A percentile compares a stretch with the other conserved stretches of the same genome.
Evolutionary conservation across 2,113 vertebrate species (phyloP).

Genomic region (Panthera uncia): DNA sequence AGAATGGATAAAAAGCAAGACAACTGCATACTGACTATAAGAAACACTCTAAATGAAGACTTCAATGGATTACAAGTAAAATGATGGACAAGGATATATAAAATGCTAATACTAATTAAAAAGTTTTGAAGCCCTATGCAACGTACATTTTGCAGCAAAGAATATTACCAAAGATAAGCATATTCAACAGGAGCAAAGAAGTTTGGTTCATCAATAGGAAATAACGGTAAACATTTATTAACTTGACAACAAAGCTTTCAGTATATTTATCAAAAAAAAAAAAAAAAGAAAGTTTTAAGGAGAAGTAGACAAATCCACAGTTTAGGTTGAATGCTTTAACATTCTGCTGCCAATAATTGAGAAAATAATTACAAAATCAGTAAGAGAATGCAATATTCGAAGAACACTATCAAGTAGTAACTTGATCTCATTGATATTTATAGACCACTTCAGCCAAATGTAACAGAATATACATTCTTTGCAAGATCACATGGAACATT

Average conservation of each 20-base stretch:
- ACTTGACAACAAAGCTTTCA: background rate
- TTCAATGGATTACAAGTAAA: background rate
- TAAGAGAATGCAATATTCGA: background rate
- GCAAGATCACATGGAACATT: background rate
- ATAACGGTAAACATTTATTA: background rate
- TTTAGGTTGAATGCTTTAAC: background rate
- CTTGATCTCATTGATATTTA: background rate
- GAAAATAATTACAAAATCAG: background rate
- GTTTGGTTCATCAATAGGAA: background rate
- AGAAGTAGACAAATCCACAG: background rate
- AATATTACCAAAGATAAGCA: background rate
- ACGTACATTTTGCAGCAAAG: background rate
- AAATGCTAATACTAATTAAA: background rate
- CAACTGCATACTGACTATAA: background rate
- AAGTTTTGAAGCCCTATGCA: background rate
- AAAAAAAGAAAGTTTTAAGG: background rate
- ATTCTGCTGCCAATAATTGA: background rate
- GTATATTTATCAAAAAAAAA: background rate
- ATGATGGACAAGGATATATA: background rate
- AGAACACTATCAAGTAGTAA: background rate
- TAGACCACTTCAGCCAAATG: background rate
- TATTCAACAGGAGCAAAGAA: background rate
- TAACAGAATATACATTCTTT: background rate
- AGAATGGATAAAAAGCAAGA: background rate
- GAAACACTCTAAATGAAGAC: background rate